Conservation (phyloP, 2,888 invertebrate species). For the Dicyrtoma fusca region DNA sequence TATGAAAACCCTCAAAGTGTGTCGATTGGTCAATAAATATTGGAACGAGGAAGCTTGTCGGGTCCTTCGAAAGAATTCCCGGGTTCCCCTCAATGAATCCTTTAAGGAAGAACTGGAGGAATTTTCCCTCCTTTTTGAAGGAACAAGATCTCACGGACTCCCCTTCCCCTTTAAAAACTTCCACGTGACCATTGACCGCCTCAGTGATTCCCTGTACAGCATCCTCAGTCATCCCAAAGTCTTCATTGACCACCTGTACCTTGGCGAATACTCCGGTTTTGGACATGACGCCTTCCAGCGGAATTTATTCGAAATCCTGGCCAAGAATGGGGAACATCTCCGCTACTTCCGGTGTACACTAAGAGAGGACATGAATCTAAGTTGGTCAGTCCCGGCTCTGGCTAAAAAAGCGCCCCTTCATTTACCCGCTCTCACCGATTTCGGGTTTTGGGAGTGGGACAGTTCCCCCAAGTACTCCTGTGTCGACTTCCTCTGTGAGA, state of each 20-base stretch:
- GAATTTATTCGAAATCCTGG: neutral
- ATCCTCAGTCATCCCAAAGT: neutral
- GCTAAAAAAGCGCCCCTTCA: neutral
- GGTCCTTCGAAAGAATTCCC: neutral
- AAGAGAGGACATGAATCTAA: neutral
- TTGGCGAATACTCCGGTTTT: neutral
- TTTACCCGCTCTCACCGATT: neutral
- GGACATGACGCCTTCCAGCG: neutral
- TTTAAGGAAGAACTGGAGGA: slow-evolving; percentile 1
- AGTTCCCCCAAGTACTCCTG: neutral
- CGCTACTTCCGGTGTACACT: neutral
- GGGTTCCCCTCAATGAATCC: neutral
- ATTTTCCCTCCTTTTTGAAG: neutral
- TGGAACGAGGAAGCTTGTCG: slow-evolving; percentile 1
- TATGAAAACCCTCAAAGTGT: too few species aligned
- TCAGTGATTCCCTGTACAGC: neutral
- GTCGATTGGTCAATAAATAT: too few species aligned
- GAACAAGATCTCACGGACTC: neutral
- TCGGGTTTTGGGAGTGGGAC: neutral
- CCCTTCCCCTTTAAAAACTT: neutral
- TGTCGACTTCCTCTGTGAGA: neutral
- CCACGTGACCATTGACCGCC: neutral
- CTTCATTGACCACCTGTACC: neutral
- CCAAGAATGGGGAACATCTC: neutral
- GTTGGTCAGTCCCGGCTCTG: neutral